Conservation (phyloP, 1,140 invertebrate genomes). For the Aphis craccivora region DNA sequence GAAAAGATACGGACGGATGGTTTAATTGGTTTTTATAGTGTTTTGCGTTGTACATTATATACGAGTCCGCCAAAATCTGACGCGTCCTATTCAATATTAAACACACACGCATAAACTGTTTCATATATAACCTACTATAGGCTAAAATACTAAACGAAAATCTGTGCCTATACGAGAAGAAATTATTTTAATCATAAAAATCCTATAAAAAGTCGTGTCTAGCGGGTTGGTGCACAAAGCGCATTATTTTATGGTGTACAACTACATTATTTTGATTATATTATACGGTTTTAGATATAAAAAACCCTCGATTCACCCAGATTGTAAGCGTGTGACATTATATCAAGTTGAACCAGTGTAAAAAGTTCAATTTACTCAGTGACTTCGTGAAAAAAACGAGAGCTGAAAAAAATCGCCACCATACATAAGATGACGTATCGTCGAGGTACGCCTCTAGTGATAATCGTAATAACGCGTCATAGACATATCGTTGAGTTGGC, state of each 20-base stretch:
- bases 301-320: not conserved
- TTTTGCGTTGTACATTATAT: not conserved
- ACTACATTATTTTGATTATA: not conserved
- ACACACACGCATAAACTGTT: not conserved
- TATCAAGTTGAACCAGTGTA: not conserved
- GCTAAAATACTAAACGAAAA: not conserved
- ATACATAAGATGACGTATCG: too few relatives aligned
- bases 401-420: too few relatives aligned
- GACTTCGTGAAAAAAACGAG: too few relatives aligned
- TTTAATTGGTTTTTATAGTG: conserved; percentile 19
- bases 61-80: not conserved
- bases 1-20: not conserved
- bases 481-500: too few relatives aligned
- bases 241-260: not conserved
- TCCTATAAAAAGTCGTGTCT: not conserved
- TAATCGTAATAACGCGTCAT: too few relatives aligned
- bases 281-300: not conserved
- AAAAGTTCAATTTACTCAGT: not conserved
- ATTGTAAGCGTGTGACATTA: not conserved
- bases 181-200: conserved; percentile 19
- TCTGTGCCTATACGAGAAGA: not conserved
- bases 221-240: not conserved
- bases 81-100: not conserved
- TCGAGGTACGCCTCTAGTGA: too few relatives aligned
- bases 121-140: too few relatives aligned